A percentile compares a stretch with the other conserved stretches of the same genome.
Conservation (phyloP, 2,888 invertebrate genomes). For the Euzophera pinguis region DNA sequence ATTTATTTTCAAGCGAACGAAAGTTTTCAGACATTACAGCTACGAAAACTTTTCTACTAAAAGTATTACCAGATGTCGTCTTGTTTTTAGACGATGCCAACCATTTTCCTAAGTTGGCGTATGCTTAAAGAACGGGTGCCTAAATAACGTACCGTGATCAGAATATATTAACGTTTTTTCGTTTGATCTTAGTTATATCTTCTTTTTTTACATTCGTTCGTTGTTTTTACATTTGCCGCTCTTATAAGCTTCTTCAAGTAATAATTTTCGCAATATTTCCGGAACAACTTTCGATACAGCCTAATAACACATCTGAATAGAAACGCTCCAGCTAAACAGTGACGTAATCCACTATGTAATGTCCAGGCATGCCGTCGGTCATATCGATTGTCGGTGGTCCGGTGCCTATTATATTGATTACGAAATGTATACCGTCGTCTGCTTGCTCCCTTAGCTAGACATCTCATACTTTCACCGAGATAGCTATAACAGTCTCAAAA, state of each 20-base stretch:
- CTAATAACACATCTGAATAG: slow-evolving; percentile 34
- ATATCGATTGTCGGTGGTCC: slow-evolving; percentile 49
- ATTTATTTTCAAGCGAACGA: no score
- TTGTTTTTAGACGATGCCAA: slow-evolving; percentile 26
- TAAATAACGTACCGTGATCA: slow-evolving; percentile 31
- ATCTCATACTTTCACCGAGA: slow-evolving; percentile 69
- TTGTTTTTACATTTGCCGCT: no score
- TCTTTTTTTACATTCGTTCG: not conserved
- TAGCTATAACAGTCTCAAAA: slow-evolving; percentile 29
- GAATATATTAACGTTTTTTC: slow-evolving; percentile 26
- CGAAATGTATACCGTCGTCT: slow-evolving; percentile 57
- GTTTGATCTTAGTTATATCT: not conserved
- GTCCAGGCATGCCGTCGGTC: slow-evolving; percentile 28
- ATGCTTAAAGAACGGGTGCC: slow-evolving; percentile 29
- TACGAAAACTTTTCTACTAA: slow-evolving; percentile 27
- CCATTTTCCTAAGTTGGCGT: slow-evolving; percentile 33
- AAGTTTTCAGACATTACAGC: not conserved
- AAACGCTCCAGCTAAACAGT: slow-evolving; percentile 40
- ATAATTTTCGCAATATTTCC: slow-evolving; percentile 26
- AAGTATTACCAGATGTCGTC: slow-evolving; percentile 42
- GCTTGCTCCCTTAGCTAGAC: slow-evolving; percentile 43
- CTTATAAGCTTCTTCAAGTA: slow-evolving; percentile 19
- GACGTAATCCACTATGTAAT: slow-evolving; percentile 53
- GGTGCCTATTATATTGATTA: slow-evolving; percentile 48
- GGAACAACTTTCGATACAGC: slow-evolving; percentile 40